Evolutionary conservation across 2,888 invertebrate species (phyloP).

Genomic region (Drosophila kuntzei): DNA sequence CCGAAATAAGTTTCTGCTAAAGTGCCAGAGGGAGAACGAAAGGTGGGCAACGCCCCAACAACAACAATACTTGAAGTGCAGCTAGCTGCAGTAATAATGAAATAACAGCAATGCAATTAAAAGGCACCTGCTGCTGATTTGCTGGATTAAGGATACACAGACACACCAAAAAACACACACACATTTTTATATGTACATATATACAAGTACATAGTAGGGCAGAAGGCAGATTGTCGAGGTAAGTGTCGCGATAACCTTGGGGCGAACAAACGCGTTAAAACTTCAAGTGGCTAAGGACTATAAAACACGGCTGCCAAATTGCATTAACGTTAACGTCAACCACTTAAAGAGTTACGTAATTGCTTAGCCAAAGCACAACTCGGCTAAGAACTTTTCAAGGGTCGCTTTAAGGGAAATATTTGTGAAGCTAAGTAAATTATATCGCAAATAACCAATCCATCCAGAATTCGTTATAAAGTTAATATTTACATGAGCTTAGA

Average conservation of each 20-base stretch:
- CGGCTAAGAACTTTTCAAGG: background rate
- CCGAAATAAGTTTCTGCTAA: conserved; percentile 69
- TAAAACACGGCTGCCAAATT: conserved; percentile 51
- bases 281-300: conserved; percentile 48
- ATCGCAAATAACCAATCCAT: background rate
- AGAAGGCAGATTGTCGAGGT: conserved; percentile 38
- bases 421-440: background rate
- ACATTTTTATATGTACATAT: background rate
- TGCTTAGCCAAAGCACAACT: conserved; percentile 35
- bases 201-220: conserved; percentile 7
- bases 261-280: conserved; percentile 34
- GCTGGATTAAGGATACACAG: conserved; percentile 52
- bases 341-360: conserved; percentile 61
- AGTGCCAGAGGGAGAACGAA: conserved; percentile 18
- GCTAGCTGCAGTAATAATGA: conserved; percentile 69
- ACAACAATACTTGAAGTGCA: conserved; percentile 61
- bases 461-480: background rate
- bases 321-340: conserved; percentile 48
- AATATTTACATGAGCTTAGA: background rate
- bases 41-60: conserved; percentile 4
- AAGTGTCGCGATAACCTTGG: conserved; percentile 60
- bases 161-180: background rate
- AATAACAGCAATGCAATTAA: conserved; percentile 79
- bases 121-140: conserved; percentile 74
- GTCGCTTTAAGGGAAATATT: background rate